A percentile compares a stretch with the other conserved stretches of the same genome.
These are phyloP conservation scores for Sycophaga agraensis DNA, from an alignment of 1,140 invertebrate genomes.

Conservation along the genomic window DNA sequence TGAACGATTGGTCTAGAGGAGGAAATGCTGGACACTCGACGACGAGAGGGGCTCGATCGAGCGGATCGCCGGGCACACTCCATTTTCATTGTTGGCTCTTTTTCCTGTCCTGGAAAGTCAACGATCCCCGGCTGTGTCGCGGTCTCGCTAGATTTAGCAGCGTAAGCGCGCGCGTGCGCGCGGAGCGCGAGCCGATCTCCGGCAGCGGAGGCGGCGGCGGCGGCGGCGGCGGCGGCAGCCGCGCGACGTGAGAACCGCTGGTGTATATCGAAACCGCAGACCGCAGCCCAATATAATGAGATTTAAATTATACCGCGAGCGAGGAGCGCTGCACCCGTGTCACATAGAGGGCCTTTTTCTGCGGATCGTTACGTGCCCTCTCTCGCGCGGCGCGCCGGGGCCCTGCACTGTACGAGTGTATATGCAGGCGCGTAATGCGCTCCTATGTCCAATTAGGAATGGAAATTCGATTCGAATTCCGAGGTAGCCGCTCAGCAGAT, in stretches of 20 bases:
- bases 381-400: too few relatives aligned
- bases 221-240: neutral
- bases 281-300: slow-evolving; percentile 51
- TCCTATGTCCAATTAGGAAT: slow-evolving; percentile 38
- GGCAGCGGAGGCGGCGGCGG: too few relatives aligned
- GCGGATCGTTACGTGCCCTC: neutral
- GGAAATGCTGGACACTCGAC: too few relatives aligned
- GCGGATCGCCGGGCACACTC: neutral
- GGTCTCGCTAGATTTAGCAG: slow-evolving; percentile 28
- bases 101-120: slow-evolving; percentile 4
- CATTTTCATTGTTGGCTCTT: neutral
- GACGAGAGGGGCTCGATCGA: slow-evolving; percentile 13
- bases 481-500: neutral
- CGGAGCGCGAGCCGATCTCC: too few relatives aligned
- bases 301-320: slow-evolving; percentile 53
- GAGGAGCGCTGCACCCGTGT: too few relatives aligned
- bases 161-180: neutral
- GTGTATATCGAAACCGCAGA: slow-evolving; percentile 45
- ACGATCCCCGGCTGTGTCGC: slow-evolving; percentile 3
- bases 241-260: slow-evolving; percentile 34
- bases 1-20: neutral
- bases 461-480: slow-evolving; percentile 43
- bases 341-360: too few relatives aligned
- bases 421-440: neutral
- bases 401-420: too few relatives aligned